Percentiles rank a stretch among this genome's conserved stretches.
Conservation (phyloP, 2,888 invertebrate species). For the Notodonta ziczac region DNA sequence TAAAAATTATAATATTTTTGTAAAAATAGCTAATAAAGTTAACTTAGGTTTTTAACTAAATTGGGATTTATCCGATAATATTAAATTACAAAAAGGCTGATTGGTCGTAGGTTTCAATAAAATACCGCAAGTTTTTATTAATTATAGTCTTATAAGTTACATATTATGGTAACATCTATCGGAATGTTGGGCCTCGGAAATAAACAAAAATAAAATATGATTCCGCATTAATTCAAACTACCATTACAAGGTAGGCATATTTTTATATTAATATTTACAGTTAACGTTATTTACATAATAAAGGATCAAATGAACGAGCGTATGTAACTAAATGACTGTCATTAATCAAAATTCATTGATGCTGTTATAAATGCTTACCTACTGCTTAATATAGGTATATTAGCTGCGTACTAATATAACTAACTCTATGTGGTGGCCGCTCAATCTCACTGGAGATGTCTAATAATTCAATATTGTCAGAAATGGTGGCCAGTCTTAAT, state of each 20-base stretch:
- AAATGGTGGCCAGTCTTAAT: too few species aligned
- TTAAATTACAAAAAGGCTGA: background rate
- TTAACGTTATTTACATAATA: background rate
- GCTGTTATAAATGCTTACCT: background rate
- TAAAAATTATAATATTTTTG: background rate
- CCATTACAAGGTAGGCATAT: background rate
- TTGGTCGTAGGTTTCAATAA: background rate
- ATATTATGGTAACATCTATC: background rate
- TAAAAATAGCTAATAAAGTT: background rate
- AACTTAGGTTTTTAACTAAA: background rate
- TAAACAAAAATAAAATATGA: background rate
- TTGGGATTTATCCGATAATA: background rate
- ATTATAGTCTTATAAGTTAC: background rate
- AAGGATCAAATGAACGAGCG: background rate
- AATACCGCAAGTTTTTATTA: background rate
- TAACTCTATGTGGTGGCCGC: too few species aligned
- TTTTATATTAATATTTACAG: background rate
- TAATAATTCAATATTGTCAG: too few species aligned
- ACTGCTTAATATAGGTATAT: background rate
- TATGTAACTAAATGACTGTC: constrained; percentile 4
- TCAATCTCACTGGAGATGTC: too few species aligned
- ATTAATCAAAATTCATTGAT: constrained; percentile 4
- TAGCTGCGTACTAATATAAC: background rate
- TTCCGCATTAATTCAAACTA: background rate
- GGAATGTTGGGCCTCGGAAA: background rate